phyloP scores from a whole-genome alignment of 2,888 invertebrate genomes.

The Metalampra italica region DNA sequence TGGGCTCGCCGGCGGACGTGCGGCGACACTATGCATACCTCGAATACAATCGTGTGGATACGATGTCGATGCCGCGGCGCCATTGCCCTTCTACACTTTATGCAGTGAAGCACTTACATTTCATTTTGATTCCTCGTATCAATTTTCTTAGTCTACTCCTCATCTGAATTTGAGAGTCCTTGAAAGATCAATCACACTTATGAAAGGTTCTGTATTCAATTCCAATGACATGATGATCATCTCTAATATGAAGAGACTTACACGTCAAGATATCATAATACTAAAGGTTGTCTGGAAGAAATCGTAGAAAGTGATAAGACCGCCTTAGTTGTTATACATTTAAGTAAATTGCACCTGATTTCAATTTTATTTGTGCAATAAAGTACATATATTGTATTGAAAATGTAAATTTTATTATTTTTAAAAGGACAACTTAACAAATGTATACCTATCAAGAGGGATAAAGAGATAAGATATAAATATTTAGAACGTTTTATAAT shows the following conservation, averaged over 20 bases:
- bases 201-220: constrained; percentile 14
- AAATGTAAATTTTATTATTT: too few species aligned
- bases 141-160: constrained; percentile 1
- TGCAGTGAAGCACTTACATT: too few species aligned
- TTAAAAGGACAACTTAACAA: constrained; percentile 23
- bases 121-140: background rate
- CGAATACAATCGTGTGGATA: constrained; percentile 65
- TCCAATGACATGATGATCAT: constrained; percentile 18
- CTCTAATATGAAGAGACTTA: constrained; percentile 19
- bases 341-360: too few species aligned
- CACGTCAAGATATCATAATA: too few species aligned
- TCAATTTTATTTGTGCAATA: too few species aligned
- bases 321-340: too few species aligned
- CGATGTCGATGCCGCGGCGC: constrained; percentile 47
- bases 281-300: too few species aligned
- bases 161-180: background rate
- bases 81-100: constrained; percentile 33
- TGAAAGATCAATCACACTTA: too few species aligned
- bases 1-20: constrained; percentile 63
- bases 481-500: constrained; percentile 55
- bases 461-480: constrained; percentile 44
- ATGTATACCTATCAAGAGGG: constrained; percentile 36
- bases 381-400: too few species aligned
- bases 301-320: too few species aligned
- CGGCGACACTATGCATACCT: constrained; percentile 66